Base-by-base conservation (phyloP, 2,113 vertebrate genomes). In the Nerophis ophidion region DNA sequence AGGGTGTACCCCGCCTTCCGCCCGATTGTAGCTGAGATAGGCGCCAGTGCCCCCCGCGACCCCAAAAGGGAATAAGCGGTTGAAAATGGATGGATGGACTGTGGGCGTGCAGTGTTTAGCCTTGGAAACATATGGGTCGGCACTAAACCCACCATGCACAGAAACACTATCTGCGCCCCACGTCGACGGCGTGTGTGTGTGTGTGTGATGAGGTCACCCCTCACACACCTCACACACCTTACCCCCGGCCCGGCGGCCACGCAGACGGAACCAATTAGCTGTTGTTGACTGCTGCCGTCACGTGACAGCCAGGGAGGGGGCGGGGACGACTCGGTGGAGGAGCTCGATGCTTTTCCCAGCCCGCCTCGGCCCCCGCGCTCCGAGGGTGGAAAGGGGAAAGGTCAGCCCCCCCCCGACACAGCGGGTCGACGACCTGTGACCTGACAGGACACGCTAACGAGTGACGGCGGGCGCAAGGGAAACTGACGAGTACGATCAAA, bases 181-280 rank as follows among this genome's bases (percentile, higher is more conserved):
- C 36, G 52, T 38, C 34, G 16, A 34, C 14, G 16, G 52, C 0
- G 26, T 26, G 26, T 26, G 38, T 40, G 38, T 19, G 40, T 40
- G 53, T 7, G 36, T 9, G 36, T 56, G 54, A 56, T 56, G 40
- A 44, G 54, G 54, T 56, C 54, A 42, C 15, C 10, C 36, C 38
- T 56, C 12, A 40, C 38, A 42, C 54, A 56, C 36, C 38, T 56
- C 12, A 40, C 38, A 42, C 54, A 56, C 54, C 54, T 56, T 56
- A 6, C 54, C 13, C 54, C 36, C 16, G 19, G 38, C 54, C 54
- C 54, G 42, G 54, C 36, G 54, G 54, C 54, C 54, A 42, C 42
- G 16, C 54, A 56, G 15, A 56, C 42, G 54, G 19, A 56, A 56
- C 54, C 38, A 56, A 44, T 56, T 56, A 56, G 42, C 54, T 56